phyloP scores from a whole-genome alignment of 2,888 invertebrate genomes.

The Acanthosoma haemorrhoidale region DNA sequence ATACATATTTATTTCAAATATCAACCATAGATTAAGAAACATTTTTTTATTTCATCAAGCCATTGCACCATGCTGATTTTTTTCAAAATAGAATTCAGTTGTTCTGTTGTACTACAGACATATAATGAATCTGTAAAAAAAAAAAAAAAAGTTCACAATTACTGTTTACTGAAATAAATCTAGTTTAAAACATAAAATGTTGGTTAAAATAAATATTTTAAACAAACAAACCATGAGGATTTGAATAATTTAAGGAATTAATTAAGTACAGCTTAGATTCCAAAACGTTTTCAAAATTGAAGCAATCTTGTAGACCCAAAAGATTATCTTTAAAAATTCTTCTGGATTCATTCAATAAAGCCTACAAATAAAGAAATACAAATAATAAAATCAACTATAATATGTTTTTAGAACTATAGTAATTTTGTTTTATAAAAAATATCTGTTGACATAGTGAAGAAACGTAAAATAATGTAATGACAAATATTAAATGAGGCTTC shows the following conservation, averaged over 20 bases:
- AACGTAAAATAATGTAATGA: no score
- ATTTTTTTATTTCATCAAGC: background rate
- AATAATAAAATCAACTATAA: no score
- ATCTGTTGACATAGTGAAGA: no score
- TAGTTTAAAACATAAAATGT: background rate
- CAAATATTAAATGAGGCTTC: no score
- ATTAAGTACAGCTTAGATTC: background rate
- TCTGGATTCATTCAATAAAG: constrained; percentile 67
- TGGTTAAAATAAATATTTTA: background rate
- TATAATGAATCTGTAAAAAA: background rate
- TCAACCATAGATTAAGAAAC: background rate
- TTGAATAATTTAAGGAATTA: background rate
- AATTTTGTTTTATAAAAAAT: no score
- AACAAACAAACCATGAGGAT: background rate
- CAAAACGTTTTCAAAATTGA: constrained; percentile 6
- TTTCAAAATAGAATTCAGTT: background rate
- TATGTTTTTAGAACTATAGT: no score
- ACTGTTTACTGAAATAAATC: background rate
- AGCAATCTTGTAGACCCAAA: constrained; percentile 53
- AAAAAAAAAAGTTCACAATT: background rate
- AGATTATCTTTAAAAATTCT: constrained; percentile 71
- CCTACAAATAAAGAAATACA: constrained; percentile 47
- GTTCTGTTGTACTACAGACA: background rate
- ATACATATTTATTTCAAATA: background rate
- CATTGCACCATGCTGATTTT: background rate